A percentile compares a stretch with the other conserved stretches of the same genome.
Evolutionary conservation across 1,140 invertebrate species (phyloP).

Genomic region (Drosophila equinoxialis): DNA sequence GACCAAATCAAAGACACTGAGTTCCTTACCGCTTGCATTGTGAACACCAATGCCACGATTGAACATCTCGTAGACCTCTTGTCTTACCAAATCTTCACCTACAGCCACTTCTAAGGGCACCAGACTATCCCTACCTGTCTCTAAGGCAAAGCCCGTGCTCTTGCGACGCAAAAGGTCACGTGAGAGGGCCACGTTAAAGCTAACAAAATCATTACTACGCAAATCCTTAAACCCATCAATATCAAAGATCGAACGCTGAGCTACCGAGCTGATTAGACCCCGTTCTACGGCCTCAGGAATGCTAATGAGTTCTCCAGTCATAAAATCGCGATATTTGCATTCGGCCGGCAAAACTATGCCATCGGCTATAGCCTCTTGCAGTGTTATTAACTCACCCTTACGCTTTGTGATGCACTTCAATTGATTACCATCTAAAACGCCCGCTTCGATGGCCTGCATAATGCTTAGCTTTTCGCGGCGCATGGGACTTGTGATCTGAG

Average conservation of each 20-base stretch:
- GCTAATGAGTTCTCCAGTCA: slow-evolving; percentile 88
- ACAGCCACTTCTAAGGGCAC: slow-evolving; percentile 89
- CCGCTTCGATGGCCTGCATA: slow-evolving; percentile 91
- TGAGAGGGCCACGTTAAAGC: slow-evolving; percentile 92
- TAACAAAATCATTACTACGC: slow-evolving; percentile 91
- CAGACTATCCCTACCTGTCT: slow-evolving; percentile 89
- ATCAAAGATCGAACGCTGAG: slow-evolving; percentile 94
- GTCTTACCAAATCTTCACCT: slow-evolving; percentile 87
- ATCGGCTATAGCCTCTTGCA: slow-evolving; percentile 91
- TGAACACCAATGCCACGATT: slow-evolving; percentile 91
- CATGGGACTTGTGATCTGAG: slow-evolving; percentile 90
- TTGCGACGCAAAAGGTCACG: slow-evolving; percentile 91
- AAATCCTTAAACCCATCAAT: slow-evolving; percentile 95
- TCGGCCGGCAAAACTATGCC: slow-evolving; percentile 90
- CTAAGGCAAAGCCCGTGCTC: slow-evolving; percentile 88
- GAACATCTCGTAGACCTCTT: slow-evolving; percentile 93
- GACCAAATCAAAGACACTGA: slow-evolving; percentile 93
- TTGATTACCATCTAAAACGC: slow-evolving; percentile 92
- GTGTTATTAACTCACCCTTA: slow-evolving; percentile 91
- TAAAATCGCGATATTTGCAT: slow-evolving; percentile 88
- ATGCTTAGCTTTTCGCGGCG: slow-evolving; percentile 90
- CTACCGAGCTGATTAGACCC: slow-evolving; percentile 94
- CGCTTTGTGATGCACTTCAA: slow-evolving; percentile 92
- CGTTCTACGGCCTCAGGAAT: slow-evolving; percentile 93
- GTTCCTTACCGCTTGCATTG: slow-evolving; percentile 87